Evolutionary conservation across 2,888 invertebrate species (phyloP), one percentile per base, ranked within the genome.

Genomic region (Diarsia brunnea): DNA sequence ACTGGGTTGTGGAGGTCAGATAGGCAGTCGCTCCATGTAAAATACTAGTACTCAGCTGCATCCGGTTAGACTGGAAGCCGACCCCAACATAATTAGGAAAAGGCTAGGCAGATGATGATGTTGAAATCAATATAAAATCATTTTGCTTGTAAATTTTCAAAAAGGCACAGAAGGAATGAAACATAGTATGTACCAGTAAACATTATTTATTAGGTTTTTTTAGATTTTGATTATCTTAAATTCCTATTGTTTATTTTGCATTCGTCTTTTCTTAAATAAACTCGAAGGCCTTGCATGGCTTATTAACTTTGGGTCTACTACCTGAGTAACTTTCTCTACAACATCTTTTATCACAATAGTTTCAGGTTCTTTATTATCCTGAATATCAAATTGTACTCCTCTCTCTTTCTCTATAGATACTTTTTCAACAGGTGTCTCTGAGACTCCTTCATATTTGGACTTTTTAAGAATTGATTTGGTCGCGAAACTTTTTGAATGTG

Each of bases 381-480:
- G 74, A 51, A 14, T 24, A 47, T 69, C 68, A 71, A 72, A 51
- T n/a, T 64, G 51, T 63, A 71, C 75, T 31, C 75, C 79, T 24
- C 75, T 51, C 64, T 73, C 79, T 24, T 74, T 51, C 64, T 73
- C 53, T 84, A 79, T 45, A 60, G 43, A 16, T 10, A 5, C 4
- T 43, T 73, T 66, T 53, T 51, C 49, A 31, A 64, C 51, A 27
- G 69, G 27, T n/a, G 43, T 51, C 11, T 61, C 72, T 64, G 47
- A 55, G 63, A 69, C 60, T 70, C 77, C 51, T 60, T 84, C 84
- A 91, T 94, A 93, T 80, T 93, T 95, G 0, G 92, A 90, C 89
- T 95, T 95, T 86, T 95, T 96, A 12, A 96, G 91, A 81, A 96
- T 96, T 45, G 96, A 95, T 73, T 89, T 92, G 49, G 92, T 92